These are phyloP conservation scores for Protobothrops mucrosquamatus DNA, from an alignment of 2,113 vertebrate genomes.

Conservation along the genomic window DNA sequence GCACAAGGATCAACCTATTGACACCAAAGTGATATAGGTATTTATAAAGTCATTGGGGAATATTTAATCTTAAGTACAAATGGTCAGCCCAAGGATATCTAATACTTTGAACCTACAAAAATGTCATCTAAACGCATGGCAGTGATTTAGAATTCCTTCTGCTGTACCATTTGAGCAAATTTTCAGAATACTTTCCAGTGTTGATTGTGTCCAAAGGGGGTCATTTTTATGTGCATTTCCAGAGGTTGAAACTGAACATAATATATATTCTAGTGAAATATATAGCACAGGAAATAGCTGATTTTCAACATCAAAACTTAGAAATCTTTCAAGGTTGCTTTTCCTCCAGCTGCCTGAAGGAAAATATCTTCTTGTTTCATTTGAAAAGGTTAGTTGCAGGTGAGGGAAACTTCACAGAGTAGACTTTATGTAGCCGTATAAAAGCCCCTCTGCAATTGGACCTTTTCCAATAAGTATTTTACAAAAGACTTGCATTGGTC, in stretches of 20 bases:
- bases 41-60: background rate
- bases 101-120: background rate
- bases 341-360: constrained; percentile 41
- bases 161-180: constrained; percentile 27
- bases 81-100: background rate
- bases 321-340: constrained; percentile 51
- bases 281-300: constrained; percentile 59
- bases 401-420: constrained; percentile 13
- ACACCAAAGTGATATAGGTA: background rate
- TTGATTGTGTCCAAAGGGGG: background rate
- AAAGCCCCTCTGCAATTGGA: background rate
- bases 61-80: background rate
- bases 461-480: background rate
- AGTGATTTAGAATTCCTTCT: constrained; percentile 21
- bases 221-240: constrained; percentile 56
- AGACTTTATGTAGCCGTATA: background rate
- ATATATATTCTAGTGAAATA: constrained; percentile 42
- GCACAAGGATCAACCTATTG: background rate
- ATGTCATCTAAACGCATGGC: constrained; percentile 3
- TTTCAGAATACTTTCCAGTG: constrained; percentile 51
- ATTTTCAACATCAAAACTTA: constrained; percentile 68
- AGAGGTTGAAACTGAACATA: constrained; percentile 53
- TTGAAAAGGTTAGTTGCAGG: constrained; percentile 7
- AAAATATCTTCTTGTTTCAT: constrained; percentile 46
- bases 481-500: background rate